Evolutionary conservation across 2,888 invertebrate genomes (phyloP), one percentile per base, ranked within the genome.

Genomic region (Thera britannica): DNA sequence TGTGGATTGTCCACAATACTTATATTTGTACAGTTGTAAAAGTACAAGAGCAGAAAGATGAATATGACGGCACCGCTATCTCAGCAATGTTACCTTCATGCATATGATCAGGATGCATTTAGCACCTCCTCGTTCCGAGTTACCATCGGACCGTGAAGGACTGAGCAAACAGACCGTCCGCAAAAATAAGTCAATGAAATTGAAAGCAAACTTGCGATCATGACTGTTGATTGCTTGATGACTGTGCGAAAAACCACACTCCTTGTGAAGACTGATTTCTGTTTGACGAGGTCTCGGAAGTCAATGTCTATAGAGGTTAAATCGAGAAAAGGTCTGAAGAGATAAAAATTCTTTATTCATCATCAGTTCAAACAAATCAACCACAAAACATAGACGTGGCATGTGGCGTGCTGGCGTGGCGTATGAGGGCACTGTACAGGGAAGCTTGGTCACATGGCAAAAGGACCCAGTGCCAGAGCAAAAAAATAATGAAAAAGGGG

Each of bases 91-190:
- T 7, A 57, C 38, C 12, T 36, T 67, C 67, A 72, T 70, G 71
- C 69, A 67, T 60, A 48, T 48, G 65, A 58, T 63, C 60, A 60
- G 70, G 70, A 72, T 71, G 65, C 67, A 67, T 72, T 74, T 75
- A 71, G 63, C 75, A 73, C 74, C 74, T 66, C 68, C 12, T 61
- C 51, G 61, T n/a, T 56, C 23, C 41, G 57, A 65, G 61, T 73
- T 71, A 66, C 66, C 68, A 60, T 54, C 61, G 54, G 61, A 58
- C 59, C 62, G 63, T 75, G 71, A 72, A 75, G 73, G 70, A 69
- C 72, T 68, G 23, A 7, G 65, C 56, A 72, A 72, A 73, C 63
- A 75, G 48, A 62, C 35, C 60, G 65, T 54, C 49, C 55, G 66
- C 58, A 62, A 70, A 71, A 68, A 65, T 59, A 69, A 69, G 56